Conservation (phyloP, 2,797 vertebrate genomes). For the Gadopsis marmoratus region DNA sequence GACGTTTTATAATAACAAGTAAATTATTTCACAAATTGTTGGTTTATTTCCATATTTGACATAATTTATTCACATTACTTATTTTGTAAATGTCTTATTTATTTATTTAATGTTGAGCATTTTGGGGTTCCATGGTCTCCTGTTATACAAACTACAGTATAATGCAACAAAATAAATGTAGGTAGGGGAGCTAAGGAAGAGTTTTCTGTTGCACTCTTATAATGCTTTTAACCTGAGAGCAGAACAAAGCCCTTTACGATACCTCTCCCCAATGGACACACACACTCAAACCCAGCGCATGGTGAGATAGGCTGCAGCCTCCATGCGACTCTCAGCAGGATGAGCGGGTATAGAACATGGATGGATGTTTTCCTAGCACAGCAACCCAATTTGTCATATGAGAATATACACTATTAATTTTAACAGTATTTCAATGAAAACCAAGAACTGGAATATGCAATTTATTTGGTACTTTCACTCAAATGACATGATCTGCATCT, state of each 20-base stretch:
- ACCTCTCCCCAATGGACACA: constrained; percentile 24
- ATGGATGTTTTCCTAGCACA: constrained; percentile 22
- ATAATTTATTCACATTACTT: neutral
- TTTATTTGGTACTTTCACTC: constrained; percentile 51
- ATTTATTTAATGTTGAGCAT: neutral
- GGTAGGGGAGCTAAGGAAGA: constrained; percentile 3
- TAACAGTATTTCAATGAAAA: constrained; percentile 35
- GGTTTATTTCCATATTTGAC: neutral
- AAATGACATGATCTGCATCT: constrained; percentile 65
- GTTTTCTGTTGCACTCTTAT: constrained; percentile 6
- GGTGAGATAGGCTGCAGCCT: constrained; percentile 30
- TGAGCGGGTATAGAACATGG: constrained; percentile 7
- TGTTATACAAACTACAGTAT: constrained; percentile 3
- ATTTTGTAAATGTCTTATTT: neutral
- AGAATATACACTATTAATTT: constrained; percentile 33
- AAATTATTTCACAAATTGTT: neutral
- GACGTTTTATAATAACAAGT: neutral
- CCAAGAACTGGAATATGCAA: constrained; percentile 24
- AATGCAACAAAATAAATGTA: neutral
- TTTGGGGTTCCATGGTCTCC: neutral
- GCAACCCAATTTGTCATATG: constrained; percentile 36
- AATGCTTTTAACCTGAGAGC: constrained; percentile 42
- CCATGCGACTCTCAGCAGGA: constrained; percentile 18
- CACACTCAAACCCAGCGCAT: constrained; percentile 30
- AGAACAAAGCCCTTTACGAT: constrained; percentile 50